A percentile compares a stretch with the other conserved stretches of the same genome.
phyloP scores from a whole-genome alignment of 2,888 invertebrate species.

The Troides oblongomaculatus region DNA sequence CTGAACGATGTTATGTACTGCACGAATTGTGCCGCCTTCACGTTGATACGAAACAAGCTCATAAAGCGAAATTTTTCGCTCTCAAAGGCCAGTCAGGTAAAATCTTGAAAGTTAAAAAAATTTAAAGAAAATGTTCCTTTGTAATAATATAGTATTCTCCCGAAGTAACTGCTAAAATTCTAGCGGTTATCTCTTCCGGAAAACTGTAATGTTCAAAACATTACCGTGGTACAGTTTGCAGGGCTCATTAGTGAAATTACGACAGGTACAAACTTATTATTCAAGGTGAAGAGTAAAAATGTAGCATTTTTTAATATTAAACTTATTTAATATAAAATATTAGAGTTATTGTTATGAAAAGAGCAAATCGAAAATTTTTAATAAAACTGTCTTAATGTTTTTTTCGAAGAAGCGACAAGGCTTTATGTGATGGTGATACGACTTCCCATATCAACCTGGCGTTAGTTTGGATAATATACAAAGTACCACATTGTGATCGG shows the following conservation, averaged over 20 bases:
- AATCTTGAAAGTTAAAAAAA: background rate
- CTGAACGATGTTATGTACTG: conserved; percentile 65
- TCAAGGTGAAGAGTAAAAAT: background rate
- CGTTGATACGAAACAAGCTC: conserved; percentile 58
- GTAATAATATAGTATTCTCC: background rate
- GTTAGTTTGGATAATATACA: no score
- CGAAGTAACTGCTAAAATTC: background rate
- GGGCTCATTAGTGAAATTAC: background rate
- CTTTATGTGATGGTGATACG: no score
- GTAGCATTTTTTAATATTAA: no score
- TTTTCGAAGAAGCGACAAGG: no score
- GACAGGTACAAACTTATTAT: background rate
- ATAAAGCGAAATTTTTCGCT: conserved; percentile 60
- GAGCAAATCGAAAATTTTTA: no score
- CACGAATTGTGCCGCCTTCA: conserved; percentile 66
- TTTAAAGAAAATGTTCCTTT: background rate
- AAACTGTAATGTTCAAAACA: background rate
- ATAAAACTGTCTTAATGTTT: no score
- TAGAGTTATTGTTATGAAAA: no score
- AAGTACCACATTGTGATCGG: no score
- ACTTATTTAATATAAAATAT: no score
- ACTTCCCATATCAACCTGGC: no score
- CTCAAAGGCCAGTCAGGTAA: conserved; percentile 66
- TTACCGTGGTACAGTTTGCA: background rate
- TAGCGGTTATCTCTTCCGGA: background rate